Evolutionary conservation across 2,888 invertebrate genomes (phyloP).

Genomic region (Clepsis dumicolana): DNA sequence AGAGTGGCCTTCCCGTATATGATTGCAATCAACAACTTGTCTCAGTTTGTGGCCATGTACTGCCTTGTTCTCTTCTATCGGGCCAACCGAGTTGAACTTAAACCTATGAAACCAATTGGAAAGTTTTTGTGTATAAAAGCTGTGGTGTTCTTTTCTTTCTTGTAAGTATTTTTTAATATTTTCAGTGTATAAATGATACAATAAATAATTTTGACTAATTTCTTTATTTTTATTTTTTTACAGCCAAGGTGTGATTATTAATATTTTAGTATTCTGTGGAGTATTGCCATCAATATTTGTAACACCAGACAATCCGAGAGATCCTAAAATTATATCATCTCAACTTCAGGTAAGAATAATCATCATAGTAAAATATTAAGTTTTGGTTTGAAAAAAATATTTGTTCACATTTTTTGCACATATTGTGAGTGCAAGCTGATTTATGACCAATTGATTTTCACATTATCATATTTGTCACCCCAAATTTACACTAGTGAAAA

Average conservation of each 20-base stretch:
- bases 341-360: constrained; percentile 89
- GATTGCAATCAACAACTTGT: constrained; percentile 95
- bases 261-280: constrained; percentile 93
- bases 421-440: too few species aligned
- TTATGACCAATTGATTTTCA: too few species aligned
- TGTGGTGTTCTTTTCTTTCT: constrained; percentile 99
- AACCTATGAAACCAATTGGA: constrained; percentile 97
- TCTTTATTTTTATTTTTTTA: constrained; percentile 55
- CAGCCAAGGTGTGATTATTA: constrained; percentile 97
- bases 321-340: constrained; percentile 91
- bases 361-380: too few species aligned
- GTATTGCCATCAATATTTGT: constrained; percentile 92
- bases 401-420: too few species aligned
- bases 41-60: constrained; percentile 98
- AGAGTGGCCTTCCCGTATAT: constrained; percentile 96
- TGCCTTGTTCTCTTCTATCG: constrained; percentile 97
- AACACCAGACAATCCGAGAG: constrained; percentile 84
- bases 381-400: too few species aligned
- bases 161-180: constrained; percentile 88
- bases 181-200: background rate
- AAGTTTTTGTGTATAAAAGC: constrained; percentile 99
- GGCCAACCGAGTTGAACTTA: constrained; percentile 94
- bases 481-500: too few species aligned
- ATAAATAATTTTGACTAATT: background rate
- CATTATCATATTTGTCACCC: too few species aligned